Conservation (phyloP, 2,888 invertebrate genomes). For the Incurvaria masculella region DNA sequence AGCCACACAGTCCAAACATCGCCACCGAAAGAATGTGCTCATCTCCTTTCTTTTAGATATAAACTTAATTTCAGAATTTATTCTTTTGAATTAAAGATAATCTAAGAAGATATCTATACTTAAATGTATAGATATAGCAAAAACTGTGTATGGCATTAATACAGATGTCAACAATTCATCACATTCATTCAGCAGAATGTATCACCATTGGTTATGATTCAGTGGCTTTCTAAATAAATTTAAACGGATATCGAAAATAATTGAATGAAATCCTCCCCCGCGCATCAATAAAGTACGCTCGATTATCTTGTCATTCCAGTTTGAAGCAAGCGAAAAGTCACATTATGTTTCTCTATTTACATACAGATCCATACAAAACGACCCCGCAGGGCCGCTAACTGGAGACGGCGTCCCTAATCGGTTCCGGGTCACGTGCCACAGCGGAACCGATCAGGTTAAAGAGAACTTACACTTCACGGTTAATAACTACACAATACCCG, state of each 20-base stretch:
- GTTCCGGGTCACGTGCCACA: slow-evolving; percentile 60
- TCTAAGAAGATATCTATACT: no score
- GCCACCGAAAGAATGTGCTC: no score
- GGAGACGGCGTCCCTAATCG: slow-evolving; percentile 41
- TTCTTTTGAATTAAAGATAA: no score
- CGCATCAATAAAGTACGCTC: slow-evolving; percentile 37
- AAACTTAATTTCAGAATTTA: no score
- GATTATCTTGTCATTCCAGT: slow-evolving; percentile 46
- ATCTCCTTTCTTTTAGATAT: no score
- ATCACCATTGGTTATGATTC: background rate
- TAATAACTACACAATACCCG: slow-evolving; percentile 52
- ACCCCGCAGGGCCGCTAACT: slow-evolving; percentile 15
- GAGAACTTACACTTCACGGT: slow-evolving; percentile 49
- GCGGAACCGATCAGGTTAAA: slow-evolving; percentile 56
- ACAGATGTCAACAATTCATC: no score
- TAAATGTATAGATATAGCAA: no score
- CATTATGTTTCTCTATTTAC: slow-evolving; percentile 30
- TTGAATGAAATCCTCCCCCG: slow-evolving; percentile 43
- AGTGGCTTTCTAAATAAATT: no score
- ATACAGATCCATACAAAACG: slow-evolving; percentile 50
- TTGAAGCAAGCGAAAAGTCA: slow-evolving; percentile 8
- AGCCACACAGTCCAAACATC: no score
- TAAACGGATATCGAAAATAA: slow-evolving; percentile 37
- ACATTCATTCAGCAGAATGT: no score
- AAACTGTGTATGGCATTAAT: no score